Percentiles rank a stretch among this genome's conserved stretches.
These are phyloP conservation scores for Thripadectes ignobilis DNA, from an alignment of 2,797 vertebrate genomes.

Conservation along the genomic window DNA sequence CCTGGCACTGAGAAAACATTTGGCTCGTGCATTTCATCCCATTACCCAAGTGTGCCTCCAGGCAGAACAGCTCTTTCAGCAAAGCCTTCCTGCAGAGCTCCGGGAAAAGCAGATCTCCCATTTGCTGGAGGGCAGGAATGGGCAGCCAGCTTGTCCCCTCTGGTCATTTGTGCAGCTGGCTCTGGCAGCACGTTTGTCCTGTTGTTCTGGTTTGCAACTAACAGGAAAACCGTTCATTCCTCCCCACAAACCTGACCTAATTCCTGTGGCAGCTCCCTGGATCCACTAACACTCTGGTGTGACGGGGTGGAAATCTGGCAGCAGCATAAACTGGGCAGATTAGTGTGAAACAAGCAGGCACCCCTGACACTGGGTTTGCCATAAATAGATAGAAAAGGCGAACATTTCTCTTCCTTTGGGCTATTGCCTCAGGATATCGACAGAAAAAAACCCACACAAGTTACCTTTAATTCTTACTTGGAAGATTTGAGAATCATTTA, in stretches of 20 bases:
- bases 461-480: neutral
- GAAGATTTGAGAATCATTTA: neutral
- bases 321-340: neutral
- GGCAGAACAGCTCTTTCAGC: neutral
- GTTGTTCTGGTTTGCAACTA: neutral
- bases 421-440: neutral
- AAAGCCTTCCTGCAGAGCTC: neutral
- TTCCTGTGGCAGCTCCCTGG: neutral
- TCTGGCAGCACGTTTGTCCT: neutral
- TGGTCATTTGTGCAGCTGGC: neutral
- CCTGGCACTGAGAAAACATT: neutral
- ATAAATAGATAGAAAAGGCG: neutral
- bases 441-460: neutral
- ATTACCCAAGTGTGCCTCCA: neutral
- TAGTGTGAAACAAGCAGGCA: neutral
- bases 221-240: neutral
- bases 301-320: neutral
- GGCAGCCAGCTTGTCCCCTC: neutral
- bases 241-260: conserved; percentile 21
- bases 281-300: neutral
- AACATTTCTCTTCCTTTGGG: neutral
- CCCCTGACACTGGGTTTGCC: neutral
- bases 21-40: neutral
- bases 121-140: rapidly evolving
- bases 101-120: neutral